Base-by-base conservation (phyloP, 2,797 vertebrate genomes). In the Emydoidea blandingii region DNA sequence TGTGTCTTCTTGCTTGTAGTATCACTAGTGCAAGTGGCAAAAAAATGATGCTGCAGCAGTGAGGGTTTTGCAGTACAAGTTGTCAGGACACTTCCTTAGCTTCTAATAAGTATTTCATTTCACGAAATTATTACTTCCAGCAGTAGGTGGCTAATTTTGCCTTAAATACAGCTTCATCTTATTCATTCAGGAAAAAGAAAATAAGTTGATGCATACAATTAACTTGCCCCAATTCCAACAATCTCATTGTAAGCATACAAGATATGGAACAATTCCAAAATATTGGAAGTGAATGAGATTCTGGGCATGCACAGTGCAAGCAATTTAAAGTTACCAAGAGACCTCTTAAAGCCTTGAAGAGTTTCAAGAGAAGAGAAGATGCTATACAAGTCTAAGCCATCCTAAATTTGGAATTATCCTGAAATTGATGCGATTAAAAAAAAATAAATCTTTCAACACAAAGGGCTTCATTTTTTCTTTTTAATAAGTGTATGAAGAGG, bases 1-100 rank as follows among this genome's bases (percentile, higher is more conserved):
- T 87, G 95, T 96, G 93, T 97, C 85, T 96, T 94, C 87, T 95
- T 97, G 81, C 87, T 90, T 94, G 54, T 86, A 86, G 81, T 91
- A 85, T 81, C 59, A 0, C 57, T 44, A 31, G 37, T 49, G 12
- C 23, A 52, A 52, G 74, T 79, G 83, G 52, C 82, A 81, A 93
- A 78, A 62, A 90, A 89, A 74, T 37, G 87, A 68, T 31, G 1
- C 52, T 92, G 72, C 87, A 79, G 34, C 87, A 74, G 49, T 14
- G 85, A 91, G 87, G 92, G 91, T 86, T 96, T 95, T 90, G 81
- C 87, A 88, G 85, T 88, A n/a, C 74, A 47, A 7, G 5, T 83
- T 89, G 31, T 44, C 34, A 47, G 19, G n/a, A 12, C 41, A 68
- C 41, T 81, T 90, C 19, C n/a, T 23, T 94, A 72, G 0, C 49